Conservation (phyloP, 2,113 vertebrate genomes). For the Sceloporus tristichus region DNA sequence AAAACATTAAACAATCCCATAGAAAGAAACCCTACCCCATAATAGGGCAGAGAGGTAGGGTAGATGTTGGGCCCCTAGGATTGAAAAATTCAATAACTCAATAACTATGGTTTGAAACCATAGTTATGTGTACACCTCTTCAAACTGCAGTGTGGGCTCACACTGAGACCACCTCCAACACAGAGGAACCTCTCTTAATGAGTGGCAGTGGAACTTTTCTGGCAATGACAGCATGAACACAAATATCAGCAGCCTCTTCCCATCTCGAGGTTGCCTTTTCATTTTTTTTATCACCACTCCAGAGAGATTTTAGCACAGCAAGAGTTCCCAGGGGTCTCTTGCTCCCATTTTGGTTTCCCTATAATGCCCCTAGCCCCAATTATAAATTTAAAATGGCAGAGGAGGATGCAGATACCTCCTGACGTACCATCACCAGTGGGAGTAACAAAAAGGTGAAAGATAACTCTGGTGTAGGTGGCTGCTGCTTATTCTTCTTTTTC, state of each 20-base stretch:
- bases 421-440: background rate
- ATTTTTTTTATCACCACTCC: background rate
- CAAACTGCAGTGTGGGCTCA: background rate
- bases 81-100: too few relatives aligned
- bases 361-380: background rate
- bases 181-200: too few relatives aligned
- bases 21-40: too few relatives aligned
- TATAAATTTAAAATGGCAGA: background rate
- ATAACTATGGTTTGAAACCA: too few relatives aligned
- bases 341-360: background rate
- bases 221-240: too few relatives aligned
- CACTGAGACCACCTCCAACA: background rate
- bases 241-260: background rate
- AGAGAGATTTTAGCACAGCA: background rate
- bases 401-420: background rate
- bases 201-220: too few relatives aligned
- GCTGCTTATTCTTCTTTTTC: background rate
- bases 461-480: background rate
- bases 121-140: too few relatives aligned
- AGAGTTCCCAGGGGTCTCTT: too few relatives aligned
- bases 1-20: too few relatives aligned
- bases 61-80: too few relatives aligned
- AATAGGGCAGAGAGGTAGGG: too few relatives aligned
- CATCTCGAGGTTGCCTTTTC: background rate
- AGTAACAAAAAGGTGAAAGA: background rate